Conservation (phyloP, 2,888 invertebrate species). For the Meghimatium bilineatum region DNA sequence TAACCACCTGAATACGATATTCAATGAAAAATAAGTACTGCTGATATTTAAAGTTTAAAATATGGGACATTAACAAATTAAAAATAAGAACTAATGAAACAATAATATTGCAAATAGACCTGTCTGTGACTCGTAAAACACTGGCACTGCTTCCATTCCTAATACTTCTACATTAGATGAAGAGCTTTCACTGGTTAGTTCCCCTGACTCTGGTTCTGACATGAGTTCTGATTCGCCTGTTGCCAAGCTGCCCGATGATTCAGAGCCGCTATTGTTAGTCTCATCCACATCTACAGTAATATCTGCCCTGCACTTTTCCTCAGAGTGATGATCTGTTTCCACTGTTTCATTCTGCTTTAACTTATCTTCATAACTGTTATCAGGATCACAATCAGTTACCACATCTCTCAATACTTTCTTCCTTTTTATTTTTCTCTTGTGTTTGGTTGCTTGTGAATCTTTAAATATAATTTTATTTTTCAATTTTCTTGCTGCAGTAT, state of each 20-base stretch:
- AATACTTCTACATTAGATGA: conserved; percentile 36
- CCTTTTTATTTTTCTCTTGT: conserved; percentile 21
- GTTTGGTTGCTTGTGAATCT: conserved; percentile 5
- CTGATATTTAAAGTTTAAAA: too few relatives aligned
- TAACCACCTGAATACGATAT: too few relatives aligned
- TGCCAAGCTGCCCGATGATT: conserved; percentile 49
- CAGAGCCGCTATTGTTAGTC: conserved; percentile 19
- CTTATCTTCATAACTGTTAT: conserved; percentile 29
- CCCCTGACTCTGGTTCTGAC: conserved; percentile 58
- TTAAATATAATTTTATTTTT: conserved; percentile 27
- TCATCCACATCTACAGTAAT: not conserved
- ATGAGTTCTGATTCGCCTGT: conserved; percentile 51
- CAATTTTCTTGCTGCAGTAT: conserved; percentile 33
- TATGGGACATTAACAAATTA: too few relatives aligned
- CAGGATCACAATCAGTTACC: conserved; percentile 17
- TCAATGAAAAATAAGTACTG: too few relatives aligned
- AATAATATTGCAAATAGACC: not conserved
- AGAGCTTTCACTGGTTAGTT: conserved; percentile 48
- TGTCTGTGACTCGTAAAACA: not conserved
- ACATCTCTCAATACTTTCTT: conserved; percentile 12
- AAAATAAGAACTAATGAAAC: too few relatives aligned
- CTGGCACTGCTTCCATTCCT: conserved; percentile 16
- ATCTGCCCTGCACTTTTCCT: not conserved
- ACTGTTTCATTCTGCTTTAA: conserved; percentile 15
- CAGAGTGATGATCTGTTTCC: not conserved